A percentile compares a stretch with the other conserved stretches of the same genome.
These are phyloP conservation scores for Tragelaphus oryx DNA, from an alignment of 2,797 vertebrate species.

Conservation along the genomic window DNA sequence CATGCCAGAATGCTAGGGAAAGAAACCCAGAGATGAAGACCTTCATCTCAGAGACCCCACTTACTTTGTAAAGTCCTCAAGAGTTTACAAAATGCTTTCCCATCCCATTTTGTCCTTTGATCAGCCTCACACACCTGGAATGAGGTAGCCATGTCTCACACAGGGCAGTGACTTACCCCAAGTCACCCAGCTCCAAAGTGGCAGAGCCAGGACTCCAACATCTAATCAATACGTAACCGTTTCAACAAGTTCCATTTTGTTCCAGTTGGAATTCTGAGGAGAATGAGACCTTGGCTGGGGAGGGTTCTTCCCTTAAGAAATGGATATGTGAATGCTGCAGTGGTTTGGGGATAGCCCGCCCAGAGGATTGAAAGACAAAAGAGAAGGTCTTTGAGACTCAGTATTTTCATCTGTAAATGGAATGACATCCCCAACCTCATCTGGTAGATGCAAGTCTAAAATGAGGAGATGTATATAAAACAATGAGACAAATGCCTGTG, in stretches of 20 bases:
- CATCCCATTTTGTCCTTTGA: background rate
- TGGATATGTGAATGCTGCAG: background rate
- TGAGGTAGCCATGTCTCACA: background rate
- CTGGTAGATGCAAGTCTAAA: background rate
- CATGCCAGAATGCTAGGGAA: conserved; percentile 45
- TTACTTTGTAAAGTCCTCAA: background rate
- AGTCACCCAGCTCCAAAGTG: background rate
- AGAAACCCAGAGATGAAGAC: conserved; percentile 24
- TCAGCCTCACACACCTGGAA: background rate
- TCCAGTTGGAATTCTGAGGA: background rate
- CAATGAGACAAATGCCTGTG: background rate
- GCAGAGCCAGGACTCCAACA: background rate
- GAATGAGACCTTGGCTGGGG: background rate
- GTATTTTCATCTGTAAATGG: background rate
- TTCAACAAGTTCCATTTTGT: background rate
- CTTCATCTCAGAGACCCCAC: conserved; percentile 21
- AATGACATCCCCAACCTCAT: background rate
- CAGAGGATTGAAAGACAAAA: background rate
- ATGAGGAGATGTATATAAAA: background rate
- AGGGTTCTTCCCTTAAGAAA: background rate
- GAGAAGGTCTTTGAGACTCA: background rate
- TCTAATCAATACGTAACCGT: background rate
- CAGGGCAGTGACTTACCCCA: background rate
- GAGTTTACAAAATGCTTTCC: background rate
- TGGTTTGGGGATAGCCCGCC: background rate